Evolutionary conservation across 2,113 vertebrate species (phyloP).

Genomic region (Ornithorhynchus anatinus): DNA sequence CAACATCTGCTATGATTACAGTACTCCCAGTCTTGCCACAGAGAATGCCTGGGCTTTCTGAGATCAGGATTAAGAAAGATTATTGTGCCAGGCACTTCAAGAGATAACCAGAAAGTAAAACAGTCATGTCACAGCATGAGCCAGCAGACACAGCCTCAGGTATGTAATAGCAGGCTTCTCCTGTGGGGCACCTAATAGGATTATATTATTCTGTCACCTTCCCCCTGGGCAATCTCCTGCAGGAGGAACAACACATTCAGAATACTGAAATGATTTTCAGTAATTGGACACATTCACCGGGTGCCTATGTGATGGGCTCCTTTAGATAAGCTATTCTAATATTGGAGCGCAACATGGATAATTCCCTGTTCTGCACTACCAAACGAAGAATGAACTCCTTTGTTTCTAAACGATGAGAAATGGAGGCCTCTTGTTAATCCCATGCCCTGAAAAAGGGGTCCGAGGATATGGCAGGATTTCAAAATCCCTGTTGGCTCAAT

Average conservation of each 20-base stretch:
- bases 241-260: not conserved
- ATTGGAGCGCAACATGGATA: not conserved
- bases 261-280: not conserved
- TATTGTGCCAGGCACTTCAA: not conserved
- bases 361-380: not conserved
- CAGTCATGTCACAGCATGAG: not conserved
- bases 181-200: not conserved
- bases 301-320: not conserved
- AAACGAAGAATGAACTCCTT: not conserved
- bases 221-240: not conserved
- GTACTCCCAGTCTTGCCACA: not conserved
- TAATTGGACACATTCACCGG: not conserved
- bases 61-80: not conserved
- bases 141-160: not conserved
- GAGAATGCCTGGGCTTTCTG: too few relatives aligned
- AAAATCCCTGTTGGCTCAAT: not conserved
- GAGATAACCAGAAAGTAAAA: not conserved
- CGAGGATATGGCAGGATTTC: slow-evolving; percentile 5
- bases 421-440: not conserved
- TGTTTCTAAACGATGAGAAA: not conserved
- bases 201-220: not conserved
- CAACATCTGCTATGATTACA: not conserved
- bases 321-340: not conserved
- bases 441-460: not conserved
- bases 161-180: too few relatives aligned